Conservation (phyloP, 2,113 vertebrate species). For the Clarias batrachus region DNA sequence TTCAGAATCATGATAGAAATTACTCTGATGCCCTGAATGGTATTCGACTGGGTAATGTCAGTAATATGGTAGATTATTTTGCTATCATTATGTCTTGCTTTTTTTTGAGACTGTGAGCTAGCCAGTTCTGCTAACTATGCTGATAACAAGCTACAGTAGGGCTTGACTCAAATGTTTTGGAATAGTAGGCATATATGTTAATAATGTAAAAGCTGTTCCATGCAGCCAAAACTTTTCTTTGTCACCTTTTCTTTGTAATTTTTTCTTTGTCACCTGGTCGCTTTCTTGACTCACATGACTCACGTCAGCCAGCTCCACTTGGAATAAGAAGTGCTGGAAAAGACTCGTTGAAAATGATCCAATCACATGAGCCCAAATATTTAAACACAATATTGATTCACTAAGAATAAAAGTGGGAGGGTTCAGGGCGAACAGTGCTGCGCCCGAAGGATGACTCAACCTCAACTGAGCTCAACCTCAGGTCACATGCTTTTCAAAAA, state of each 20-base stretch:
- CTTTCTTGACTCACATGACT: no score
- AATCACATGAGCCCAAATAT: no score
- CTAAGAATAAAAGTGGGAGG: no score
- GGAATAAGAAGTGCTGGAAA: no score
- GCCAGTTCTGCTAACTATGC: not conserved
- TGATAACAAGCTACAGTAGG: not conserved
- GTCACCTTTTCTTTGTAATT: no score
- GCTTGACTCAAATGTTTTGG: not conserved
- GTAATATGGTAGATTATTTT: not conserved
- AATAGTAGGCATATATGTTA: not conserved
- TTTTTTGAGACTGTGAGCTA: not conserved
- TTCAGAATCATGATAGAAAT: not conserved
- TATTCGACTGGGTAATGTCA: not conserved
- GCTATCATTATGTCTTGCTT: not conserved
- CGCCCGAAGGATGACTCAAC: no score
- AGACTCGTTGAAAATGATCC: no score
- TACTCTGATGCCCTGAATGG: not conserved
- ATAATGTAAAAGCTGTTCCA: not conserved
- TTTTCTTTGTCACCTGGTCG: not conserved
- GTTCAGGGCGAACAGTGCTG: no score
- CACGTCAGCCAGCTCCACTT: no score
- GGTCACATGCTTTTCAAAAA: no score
- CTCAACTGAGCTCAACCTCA: no score
- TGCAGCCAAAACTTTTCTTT: not conserved
- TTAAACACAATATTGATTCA: no score